phyloP scores from a whole-genome alignment of 2,113 vertebrate species.

The Elanus axillaris region DNA sequence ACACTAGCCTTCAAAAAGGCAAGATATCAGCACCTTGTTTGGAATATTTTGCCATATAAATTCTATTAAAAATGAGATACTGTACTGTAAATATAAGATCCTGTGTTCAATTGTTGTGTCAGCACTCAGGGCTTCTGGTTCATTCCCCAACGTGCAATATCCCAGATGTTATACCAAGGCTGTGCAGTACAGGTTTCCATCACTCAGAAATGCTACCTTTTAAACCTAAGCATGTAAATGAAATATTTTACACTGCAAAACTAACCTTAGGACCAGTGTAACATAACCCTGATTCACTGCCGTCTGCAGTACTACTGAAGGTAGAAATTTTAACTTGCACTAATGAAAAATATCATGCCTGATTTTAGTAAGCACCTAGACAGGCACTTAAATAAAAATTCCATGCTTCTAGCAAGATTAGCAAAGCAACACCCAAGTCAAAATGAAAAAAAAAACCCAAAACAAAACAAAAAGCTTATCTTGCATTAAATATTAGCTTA shows the following conservation, averaged over 20 bases:
- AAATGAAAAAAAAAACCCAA: constrained; percentile 19
- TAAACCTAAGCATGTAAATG: constrained; percentile 45
- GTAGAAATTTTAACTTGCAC: neutral
- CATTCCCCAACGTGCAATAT: constrained; percentile 21
- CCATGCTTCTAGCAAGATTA: neutral
- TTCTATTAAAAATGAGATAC: constrained; percentile 45
- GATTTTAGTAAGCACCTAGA: neutral
- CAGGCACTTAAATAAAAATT: neutral
- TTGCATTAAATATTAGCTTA: constrained; percentile 29
- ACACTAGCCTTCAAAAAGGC: neutral
- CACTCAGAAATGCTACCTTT: constrained; percentile 31
- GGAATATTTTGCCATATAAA: constrained; percentile 25
- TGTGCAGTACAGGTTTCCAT: neutral
- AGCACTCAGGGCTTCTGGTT: neutral
- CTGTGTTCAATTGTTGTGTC: neutral
- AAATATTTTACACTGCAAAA: constrained; percentile 42
- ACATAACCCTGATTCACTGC: neutral
- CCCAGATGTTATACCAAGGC: constrained; percentile 24
- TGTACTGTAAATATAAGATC: constrained; percentile 1
- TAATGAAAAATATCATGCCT: neutral
- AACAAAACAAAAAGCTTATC: neutral
- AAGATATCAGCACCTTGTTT: neutral
- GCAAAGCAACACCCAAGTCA: neutral
- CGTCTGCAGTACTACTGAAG: neutral
- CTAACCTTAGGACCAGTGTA: neutral